Evolutionary conservation across 2,888 invertebrate genomes (phyloP).

Genomic region (Scotopteryx bipunctaria): DNA sequence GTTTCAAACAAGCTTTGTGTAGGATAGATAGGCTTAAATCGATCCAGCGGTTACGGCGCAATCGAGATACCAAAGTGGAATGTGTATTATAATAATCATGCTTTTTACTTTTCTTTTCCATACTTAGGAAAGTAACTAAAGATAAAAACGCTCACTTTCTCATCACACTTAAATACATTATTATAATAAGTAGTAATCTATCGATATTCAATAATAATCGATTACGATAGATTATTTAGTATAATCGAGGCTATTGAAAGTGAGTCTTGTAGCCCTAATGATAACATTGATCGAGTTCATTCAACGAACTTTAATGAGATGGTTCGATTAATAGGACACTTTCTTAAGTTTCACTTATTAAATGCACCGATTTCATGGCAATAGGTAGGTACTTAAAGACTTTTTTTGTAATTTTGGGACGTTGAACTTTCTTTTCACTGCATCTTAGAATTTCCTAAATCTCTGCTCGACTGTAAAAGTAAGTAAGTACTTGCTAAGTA

Average conservation of each 20-base stretch:
- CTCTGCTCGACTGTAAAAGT: too few relatives aligned
- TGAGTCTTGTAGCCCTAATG: conserved; percentile 28
- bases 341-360: conserved; percentile 28
- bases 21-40: too few relatives aligned
- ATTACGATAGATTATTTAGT: conserved; percentile 7
- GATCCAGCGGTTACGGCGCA: too few relatives aligned
- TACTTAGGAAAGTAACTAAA: not conserved
- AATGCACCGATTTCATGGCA: conserved; percentile 11
- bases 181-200: conserved; percentile 16
- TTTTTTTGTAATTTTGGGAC: not conserved
- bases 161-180: conserved; percentile 6
- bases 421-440: not conserved
- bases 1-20: too few relatives aligned
- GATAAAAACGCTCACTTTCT: conserved; percentile 3
- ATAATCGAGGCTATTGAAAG: conserved; percentile 22
- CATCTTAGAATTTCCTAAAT: too few relatives aligned
- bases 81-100: too few relatives aligned
- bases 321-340: conserved; percentile 23
- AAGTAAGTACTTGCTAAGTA: too few relatives aligned
- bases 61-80: too few relatives aligned
- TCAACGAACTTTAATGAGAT: conserved; percentile 18
- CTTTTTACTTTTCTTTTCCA: too few relatives aligned
- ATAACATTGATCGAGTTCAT: conserved; percentile 27
- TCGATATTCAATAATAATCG: conserved; percentile 17
- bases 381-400: conserved; percentile 16